phyloP scores from a whole-genome alignment of 1,140 invertebrate genomes.

The Leptinotarsa undecemlineata region DNA sequence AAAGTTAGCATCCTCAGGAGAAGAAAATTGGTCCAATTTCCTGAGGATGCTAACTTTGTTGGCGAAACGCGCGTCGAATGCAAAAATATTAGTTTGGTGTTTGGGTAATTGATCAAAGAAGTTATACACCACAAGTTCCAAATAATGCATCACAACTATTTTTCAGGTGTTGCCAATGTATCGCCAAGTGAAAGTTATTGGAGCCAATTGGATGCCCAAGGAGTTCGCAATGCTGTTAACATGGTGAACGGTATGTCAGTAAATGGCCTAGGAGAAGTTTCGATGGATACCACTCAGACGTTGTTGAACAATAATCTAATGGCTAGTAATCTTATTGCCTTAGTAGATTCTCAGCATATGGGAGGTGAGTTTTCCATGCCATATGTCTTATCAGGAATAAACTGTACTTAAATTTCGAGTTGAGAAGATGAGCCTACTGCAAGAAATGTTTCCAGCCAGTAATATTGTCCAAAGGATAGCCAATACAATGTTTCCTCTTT shows the following conservation, averaged over 20 bases:
- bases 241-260: constrained; percentile 82
- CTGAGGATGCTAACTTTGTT: too few relatives aligned
- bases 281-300: constrained; percentile 65
- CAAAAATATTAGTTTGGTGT: neutral
- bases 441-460: too few relatives aligned
- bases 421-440: too few relatives aligned
- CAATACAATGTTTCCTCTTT: too few relatives aligned
- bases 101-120: too few relatives aligned
- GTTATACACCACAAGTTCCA: too few relatives aligned
- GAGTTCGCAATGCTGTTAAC: constrained; percentile 70
- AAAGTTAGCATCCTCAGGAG: too few relatives aligned
- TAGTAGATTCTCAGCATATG: constrained; percentile 52
- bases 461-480: too few relatives aligned
- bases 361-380: constrained; percentile 51
- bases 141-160: neutral
- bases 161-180: constrained; percentile 74
- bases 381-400: neutral
- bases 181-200: constrained; percentile 92
- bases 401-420: neutral
- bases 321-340: constrained; percentile 52
- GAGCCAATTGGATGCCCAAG: constrained; percentile 80
- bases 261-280: constrained; percentile 75
- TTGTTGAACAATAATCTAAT: constrained; percentile 63
- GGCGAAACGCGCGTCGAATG: too few relatives aligned
- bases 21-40: too few relatives aligned